These are phyloP conservation scores for Rhopalosiphum padi DNA, from an alignment of 1,140 invertebrate species.

Conservation along the genomic window DNA sequence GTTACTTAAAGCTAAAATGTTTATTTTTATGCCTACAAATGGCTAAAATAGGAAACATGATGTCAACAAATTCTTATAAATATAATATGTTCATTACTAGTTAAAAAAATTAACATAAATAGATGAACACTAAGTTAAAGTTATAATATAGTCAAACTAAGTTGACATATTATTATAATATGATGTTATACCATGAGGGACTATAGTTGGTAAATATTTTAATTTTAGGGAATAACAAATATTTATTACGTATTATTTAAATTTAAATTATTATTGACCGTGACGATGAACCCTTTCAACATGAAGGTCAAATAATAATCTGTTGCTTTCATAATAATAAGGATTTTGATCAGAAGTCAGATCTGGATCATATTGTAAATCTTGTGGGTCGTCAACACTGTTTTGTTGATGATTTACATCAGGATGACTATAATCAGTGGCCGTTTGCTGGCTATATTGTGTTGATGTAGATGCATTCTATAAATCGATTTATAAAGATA, in stretches of 20 bases:
- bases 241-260: not conserved
- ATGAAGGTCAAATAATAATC: slow-evolving; percentile 70
- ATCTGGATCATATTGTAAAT: slow-evolving; percentile 67
- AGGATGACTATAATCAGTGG: not conserved
- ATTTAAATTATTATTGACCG: slow-evolving; percentile 39
- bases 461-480: slow-evolving; percentile 41
- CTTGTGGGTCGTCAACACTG: slow-evolving; percentile 61
- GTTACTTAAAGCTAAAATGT: not conserved
- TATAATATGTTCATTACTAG: not conserved
- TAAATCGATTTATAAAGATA: not conserved
- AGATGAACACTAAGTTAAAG: slow-evolving; percentile 11
- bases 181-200: not conserved
- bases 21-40: slow-evolving; percentile 7
- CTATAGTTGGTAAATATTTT: slow-evolving; percentile 16
- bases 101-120: not conserved
- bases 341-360: slow-evolving; percentile 69
- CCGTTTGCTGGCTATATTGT: not conserved
- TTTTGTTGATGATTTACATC: slow-evolving; percentile 39
- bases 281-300: slow-evolving; percentile 66
- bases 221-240: not conserved
- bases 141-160: not conserved
- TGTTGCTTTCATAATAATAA: slow-evolving; percentile 72
- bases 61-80: not conserved
- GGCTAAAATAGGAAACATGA: slow-evolving; percentile 32
- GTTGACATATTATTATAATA: slow-evolving; percentile 6